These are phyloP conservation scores for Spea hammondii DNA, from an alignment of 2,797 vertebrate species.

Conservation along the genomic window DNA sequence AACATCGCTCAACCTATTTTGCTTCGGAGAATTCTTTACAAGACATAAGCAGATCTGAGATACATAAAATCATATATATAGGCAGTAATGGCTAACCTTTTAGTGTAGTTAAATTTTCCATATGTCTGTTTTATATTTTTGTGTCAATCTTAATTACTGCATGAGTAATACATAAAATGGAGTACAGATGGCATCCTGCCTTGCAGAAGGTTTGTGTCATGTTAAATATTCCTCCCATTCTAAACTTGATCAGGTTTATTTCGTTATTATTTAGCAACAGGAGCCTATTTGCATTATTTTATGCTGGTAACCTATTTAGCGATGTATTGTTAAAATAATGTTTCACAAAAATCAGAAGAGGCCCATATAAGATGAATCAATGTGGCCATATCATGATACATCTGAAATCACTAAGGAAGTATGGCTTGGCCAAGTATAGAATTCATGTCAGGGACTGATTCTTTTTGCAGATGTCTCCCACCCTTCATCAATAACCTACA, in stretches of 20 bases:
- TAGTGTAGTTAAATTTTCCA: conserved; percentile 34
- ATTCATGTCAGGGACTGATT: conserved; percentile 28
- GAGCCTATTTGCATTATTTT: not conserved
- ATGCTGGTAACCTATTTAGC: not conserved
- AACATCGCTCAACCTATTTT: not conserved
- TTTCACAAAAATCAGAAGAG: not conserved
- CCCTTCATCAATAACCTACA: not conserved
- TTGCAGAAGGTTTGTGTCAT: conserved; percentile 32
- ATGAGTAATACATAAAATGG: conserved; percentile 30
- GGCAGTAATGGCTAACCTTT: conserved; percentile 46
- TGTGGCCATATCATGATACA: not conserved
- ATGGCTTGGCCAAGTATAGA: conserved; percentile 11
- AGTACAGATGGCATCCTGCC: conserved; percentile 38
- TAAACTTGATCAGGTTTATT: not conserved
- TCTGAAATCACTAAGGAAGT: conserved; percentile 44
- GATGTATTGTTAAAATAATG: not conserved
- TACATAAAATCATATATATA: conserved; percentile 18
- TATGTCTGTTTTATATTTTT: conserved; percentile 37
- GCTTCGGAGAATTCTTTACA: not conserved
- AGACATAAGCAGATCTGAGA: conserved; percentile 17
- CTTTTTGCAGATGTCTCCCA: conserved; percentile 5
- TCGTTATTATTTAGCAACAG: not conserved
- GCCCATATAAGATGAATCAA: conserved; percentile 9
- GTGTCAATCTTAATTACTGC: conserved; percentile 36
- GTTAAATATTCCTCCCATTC: conserved; percentile 24